Conservation (phyloP, 2,797 vertebrate species). For the Saxicola maurus region DNA sequence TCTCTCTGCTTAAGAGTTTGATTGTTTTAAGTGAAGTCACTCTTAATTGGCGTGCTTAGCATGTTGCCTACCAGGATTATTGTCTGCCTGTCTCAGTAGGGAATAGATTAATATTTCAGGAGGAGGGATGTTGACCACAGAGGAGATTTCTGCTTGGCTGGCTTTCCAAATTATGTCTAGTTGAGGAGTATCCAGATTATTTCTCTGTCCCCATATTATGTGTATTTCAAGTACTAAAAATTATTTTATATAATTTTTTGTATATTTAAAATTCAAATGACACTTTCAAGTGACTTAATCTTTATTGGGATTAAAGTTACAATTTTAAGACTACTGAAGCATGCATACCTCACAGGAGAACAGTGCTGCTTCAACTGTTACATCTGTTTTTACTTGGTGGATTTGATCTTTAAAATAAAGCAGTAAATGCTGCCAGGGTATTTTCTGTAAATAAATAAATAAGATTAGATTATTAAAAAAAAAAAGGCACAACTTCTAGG, state of each 20-base stretch:
- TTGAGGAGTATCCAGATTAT: background rate
- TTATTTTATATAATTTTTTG: background rate
- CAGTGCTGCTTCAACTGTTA: background rate
- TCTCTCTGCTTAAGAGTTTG: background rate
- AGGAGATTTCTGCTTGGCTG: background rate
- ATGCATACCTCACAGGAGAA: fast-evolving
- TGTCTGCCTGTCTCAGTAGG: background rate
- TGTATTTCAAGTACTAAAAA: background rate
- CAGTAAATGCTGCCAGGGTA: background rate
- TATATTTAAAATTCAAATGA: background rate
- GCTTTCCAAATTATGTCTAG: background rate
- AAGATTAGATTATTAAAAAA: fast-evolving
- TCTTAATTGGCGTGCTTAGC: background rate
- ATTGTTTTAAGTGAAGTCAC: background rate
- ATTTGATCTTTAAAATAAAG: background rate
- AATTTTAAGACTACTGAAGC: background rate
- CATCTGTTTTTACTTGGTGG: background rate
- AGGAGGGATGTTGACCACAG: background rate
- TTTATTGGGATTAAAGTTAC: background rate
- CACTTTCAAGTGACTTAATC: background rate
- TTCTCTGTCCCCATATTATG: background rate
- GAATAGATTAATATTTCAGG: background rate
- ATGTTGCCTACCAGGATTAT: background rate
- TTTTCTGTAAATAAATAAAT: background rate
- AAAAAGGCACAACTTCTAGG: background rate